Percentiles rank a stretch among this genome's conserved stretches.
Conservation (phyloP, 2,113 vertebrate genomes). For the Pardalotus punctatus region DNA sequence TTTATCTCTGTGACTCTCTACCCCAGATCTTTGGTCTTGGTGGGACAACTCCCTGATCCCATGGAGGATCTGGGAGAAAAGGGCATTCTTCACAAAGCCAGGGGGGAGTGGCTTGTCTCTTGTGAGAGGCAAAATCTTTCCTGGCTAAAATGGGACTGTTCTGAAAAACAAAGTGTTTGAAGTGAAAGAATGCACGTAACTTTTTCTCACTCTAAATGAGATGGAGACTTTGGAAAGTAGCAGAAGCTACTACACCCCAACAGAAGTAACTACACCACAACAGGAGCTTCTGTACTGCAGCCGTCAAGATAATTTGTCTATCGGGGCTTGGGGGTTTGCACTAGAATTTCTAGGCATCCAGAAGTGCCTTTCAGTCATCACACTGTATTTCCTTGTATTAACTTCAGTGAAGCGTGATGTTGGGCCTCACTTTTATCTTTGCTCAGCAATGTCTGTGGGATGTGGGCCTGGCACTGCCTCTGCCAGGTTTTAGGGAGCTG, state of each 20-base stretch:
- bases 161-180: background rate
- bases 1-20: background rate
- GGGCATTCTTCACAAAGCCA: background rate
- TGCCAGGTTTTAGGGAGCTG: background rate
- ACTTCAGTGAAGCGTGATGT: background rate
- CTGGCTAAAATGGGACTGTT: background rate
- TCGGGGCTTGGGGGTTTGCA: background rate
- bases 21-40: background rate
- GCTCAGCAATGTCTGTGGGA: fast-evolving
- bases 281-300: background rate
- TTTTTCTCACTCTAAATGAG: background rate
- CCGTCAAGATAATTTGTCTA: background rate
- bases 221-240: background rate
- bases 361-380: background rate
- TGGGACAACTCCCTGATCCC: background rate
- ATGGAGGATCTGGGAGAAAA: background rate
- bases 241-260: background rate
- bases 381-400: background rate
- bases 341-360: background rate
- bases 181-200: background rate
- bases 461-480: background rate
- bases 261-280: background rate
- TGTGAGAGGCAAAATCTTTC: background rate
- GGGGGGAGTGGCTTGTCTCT: background rate
- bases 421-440: background rate